These are phyloP conservation scores for Callopanchax toddi DNA, from an alignment of 2,113 vertebrate genomes.

Conservation along the genomic window DNA sequence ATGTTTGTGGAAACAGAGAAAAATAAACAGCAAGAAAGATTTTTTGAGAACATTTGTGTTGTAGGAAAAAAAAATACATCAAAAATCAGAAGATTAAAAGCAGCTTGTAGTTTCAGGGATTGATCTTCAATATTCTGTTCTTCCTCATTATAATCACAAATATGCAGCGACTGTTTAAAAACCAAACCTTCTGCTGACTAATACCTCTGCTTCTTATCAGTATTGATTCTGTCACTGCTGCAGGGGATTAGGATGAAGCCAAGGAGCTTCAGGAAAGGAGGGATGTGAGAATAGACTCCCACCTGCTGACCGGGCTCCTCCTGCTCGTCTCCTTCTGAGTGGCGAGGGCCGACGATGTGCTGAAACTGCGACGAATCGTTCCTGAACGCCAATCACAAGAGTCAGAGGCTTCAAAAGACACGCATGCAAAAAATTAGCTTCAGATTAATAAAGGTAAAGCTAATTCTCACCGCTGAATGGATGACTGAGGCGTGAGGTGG, in stretches of 20 bases:
- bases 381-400: conserved; percentile 54
- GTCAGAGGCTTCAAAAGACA: conserved; percentile 25
- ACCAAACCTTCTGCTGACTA: conserved; percentile 50
- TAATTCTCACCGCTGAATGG: conserved; percentile 84
- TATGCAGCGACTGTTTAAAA: conserved; percentile 44
- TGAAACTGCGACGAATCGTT: conserved; percentile 86
- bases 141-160: conserved; percentile 57
- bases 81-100: conserved; percentile 26
- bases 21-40: conserved; percentile 24
- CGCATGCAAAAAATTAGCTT: not conserved
- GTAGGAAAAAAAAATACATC: conserved; percentile 31
- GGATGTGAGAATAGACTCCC: conserved; percentile 38
- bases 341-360: conserved; percentile 87
- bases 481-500: conserved; percentile 82
- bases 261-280: conserved; percentile 10
- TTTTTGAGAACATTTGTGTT: conserved; percentile 26
- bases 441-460: conserved; percentile 13
- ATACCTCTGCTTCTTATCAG: conserved; percentile 59
- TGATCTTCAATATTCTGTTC: conserved; percentile 38
- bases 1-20: not conserved
- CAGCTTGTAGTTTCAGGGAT: conserved; percentile 32
- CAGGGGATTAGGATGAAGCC: conserved; percentile 44
- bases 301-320: conserved; percentile 88
- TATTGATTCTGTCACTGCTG: conserved; percentile 49
- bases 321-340: conserved; percentile 86